Evolutionary conservation across 1,140 invertebrate genomes (phyloP), one percentile per base, ranked within the genome.

Genomic region (Phocides pigmalion): DNA sequence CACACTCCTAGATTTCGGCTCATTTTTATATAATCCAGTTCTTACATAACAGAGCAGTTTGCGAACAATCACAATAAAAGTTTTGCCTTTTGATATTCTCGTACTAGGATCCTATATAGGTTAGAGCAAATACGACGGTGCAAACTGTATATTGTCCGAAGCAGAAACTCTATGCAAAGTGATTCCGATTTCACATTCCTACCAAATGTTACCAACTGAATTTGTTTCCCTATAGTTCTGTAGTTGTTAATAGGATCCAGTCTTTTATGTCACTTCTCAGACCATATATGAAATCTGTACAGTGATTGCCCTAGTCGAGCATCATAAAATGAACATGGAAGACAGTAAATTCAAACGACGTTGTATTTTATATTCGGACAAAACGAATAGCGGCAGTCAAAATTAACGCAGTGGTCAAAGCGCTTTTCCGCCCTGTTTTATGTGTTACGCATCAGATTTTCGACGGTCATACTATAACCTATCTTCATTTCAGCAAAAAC

Each of bases 401-500:
- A 49, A 59, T 59, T 59, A 61, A 61, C 58, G 44, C 32, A 32
- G 42, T 39, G 42, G 44, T 61, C 44, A 49, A 61, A 61, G 28
- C 58, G 42, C 42, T 61, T 47, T 61, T 35, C 56, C 56, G 16
- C 15, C 16, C 54, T 61, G 44, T 61, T 61, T 61, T 61, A 61
- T 61, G 56, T 16, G 56, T 49, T 32, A 49, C 56, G 56, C 56
- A 61, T 61, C 56, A 61, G 56, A 49, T 61, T 49, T 49, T 61
- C 54, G n/a, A 28, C 8, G 22, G 20, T 49, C 46, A 15, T 53
- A 32, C 46, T 50, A 49, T 28, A 53, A 20, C 32, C 17, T 37
- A 50, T 50, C 22, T 16, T 51, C 28, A 35, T 35, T 32, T 32
- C 28, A 32, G 28, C 56, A 68, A 76, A 73, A 68, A 71, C 67